phyloP scores from a whole-genome alignment of 2,888 invertebrate genomes.

The Norana najaformis region DNA sequence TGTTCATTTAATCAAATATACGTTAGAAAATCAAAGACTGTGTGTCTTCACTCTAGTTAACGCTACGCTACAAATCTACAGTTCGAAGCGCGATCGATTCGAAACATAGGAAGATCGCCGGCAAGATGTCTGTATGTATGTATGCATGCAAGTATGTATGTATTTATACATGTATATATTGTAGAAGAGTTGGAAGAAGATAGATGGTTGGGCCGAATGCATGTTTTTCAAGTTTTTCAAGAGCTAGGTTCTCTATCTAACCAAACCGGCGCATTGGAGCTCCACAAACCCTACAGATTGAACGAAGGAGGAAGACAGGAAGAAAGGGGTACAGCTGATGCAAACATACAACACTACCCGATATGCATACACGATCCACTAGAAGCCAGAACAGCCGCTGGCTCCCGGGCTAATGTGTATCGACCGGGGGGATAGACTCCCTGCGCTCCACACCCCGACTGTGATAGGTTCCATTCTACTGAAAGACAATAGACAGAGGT shows the following conservation, averaged over 20 bases:
- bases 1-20: too few relatives aligned
- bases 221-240: not conserved
- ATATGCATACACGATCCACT: not conserved
- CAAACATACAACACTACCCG: not conserved
- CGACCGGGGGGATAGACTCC: not conserved
- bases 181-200: not conserved
- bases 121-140: not conserved
- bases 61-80: too few relatives aligned
- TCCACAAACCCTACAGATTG: not conserved
- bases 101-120: too few relatives aligned
- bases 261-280: not conserved
- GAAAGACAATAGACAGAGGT: slow-evolving; percentile 7
- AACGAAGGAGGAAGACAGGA: not conserved
- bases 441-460: not conserved
- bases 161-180: not conserved
- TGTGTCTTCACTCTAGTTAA: too few relatives aligned
- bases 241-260: not conserved
- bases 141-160: not conserved
- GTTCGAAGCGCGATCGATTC: too few relatives aligned
- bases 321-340: not conserved
- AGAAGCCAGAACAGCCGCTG: not conserved
- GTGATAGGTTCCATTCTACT: not conserved
- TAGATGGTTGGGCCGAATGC: slow-evolving; percentile 5
- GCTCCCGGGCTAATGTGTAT: not conserved
- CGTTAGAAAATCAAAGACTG: too few relatives aligned